Base-by-base conservation (phyloP, 2,888 invertebrate genomes). In the Dioctria linearis region DNA sequence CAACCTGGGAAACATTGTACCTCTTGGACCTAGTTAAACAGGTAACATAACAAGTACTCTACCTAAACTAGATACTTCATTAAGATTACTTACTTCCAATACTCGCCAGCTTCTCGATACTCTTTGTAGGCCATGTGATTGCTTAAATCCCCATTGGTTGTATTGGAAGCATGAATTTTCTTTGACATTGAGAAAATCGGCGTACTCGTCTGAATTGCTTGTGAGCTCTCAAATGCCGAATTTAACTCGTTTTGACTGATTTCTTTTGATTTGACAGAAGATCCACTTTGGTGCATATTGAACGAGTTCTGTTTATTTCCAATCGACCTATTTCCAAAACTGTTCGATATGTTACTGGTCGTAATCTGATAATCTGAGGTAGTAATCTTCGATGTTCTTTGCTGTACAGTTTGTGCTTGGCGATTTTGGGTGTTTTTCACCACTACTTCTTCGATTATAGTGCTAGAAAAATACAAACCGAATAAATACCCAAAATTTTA, bases 21-120 rank as follows among this genome's bases (percentile, higher is more conserved):
- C 2, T 25, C 25, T 25, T 25, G 25, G 25, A 25, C 0, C 25
- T 25, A 25, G 25, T 2, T 25, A 25, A 25, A 25, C 25, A 25
- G 25, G 25, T 25, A 25, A 25, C 25, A 25, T 25, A 25, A 25
- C 25, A 25, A 25, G 25, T 25, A 25, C 25, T 25, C 25, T 0
- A 25, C 25, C 25, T 25, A 25, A 0, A 25, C 25, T 25, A 25
- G 1, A 25, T 25, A 25, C 25, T 25, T 25, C 25, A 46, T 46
- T 46, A 8, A 46, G 8, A 46, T 6, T 6, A 93, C 95, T 91
- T 86, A 95, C 95, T 95, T 95, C 95, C 95, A 95, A 90, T 95
- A 95, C 88, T 95, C 94, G 80, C 94, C 94, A 49, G 94, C 94
- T 88, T 93, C 92, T 88, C 92, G 93, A 88, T 95, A 95, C 82